A percentile compares a stretch with the other conserved stretches of the same genome.
Conservation (phyloP, 2,888 invertebrate species). For the Oscheius sp. region DNA sequence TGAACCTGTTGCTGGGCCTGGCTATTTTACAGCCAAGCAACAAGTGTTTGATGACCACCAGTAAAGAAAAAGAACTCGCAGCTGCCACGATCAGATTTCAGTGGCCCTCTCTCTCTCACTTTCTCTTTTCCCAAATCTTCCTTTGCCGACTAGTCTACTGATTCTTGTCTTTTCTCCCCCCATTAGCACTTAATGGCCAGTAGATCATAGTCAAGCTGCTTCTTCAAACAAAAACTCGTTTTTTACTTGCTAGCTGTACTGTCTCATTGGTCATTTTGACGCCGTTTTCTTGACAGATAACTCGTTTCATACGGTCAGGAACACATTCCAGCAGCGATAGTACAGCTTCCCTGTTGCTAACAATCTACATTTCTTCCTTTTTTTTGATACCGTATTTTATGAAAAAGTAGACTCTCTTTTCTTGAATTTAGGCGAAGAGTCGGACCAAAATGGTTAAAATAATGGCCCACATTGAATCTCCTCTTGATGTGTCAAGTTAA, state of each 20-base stretch:
- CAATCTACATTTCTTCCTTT: neutral
- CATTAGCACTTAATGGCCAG: neutral
- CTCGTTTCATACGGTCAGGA: constrained; percentile 1
- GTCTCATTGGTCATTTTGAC: neutral
- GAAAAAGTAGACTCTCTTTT: too few relatives aligned
- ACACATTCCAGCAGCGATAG: constrained; percentile 1
- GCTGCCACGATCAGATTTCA: too few relatives aligned
- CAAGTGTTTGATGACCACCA: neutral
- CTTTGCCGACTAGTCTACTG: too few relatives aligned
- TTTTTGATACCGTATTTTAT: too few relatives aligned
- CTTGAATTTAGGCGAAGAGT: too few relatives aligned
- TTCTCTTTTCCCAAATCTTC: neutral
- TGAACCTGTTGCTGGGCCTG: neutral
- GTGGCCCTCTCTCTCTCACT: too few relatives aligned
- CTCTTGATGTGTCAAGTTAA: too few relatives aligned
- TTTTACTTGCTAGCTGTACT: neutral
- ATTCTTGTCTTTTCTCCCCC: neutral
- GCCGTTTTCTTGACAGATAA: neutral
- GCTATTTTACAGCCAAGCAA: neutral
- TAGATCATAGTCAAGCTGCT: neutral
- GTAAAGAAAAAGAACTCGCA: neutral
- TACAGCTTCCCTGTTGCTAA: neutral
- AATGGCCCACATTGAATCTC: too few relatives aligned
- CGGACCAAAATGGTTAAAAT: too few relatives aligned
- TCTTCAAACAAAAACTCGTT: neutral